phyloP scores from a whole-genome alignment of 2,797 vertebrate species.

The Leptoclinus maculatus region DNA sequence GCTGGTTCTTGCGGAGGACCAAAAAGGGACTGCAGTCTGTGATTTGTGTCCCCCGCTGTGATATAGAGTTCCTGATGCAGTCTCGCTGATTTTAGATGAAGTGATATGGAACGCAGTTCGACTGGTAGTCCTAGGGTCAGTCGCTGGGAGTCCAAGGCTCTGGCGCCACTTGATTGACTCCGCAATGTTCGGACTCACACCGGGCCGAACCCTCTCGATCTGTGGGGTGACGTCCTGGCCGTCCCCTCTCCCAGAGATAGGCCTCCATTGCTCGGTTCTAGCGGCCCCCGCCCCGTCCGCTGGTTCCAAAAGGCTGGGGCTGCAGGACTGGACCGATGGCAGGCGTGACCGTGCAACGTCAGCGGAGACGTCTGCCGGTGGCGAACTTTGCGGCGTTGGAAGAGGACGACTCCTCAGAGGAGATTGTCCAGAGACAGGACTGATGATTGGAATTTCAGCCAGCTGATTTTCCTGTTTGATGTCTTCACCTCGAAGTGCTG shows the following conservation, averaged over 20 bases:
- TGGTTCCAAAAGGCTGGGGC: conserved; percentile 63
- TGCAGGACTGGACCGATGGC: conserved; percentile 38
- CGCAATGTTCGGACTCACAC: conserved; percentile 19
- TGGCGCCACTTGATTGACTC: conserved; percentile 77
- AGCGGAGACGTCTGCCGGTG: conserved; percentile 3
- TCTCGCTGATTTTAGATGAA: conserved; percentile 62
- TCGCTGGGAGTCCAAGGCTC: conserved; percentile 73
- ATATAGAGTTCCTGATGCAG: conserved; percentile 36
- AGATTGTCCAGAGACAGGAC: conserved; percentile 33
- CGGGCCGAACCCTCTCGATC: conserved; percentile 36
- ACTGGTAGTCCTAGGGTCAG: conserved; percentile 53
- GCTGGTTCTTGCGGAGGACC: conserved; percentile 64
- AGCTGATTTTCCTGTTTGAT: conserved; percentile 76
- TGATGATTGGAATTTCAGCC: conserved; percentile 64
- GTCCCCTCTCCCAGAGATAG: conserved; percentile 5
- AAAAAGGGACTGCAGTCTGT: conserved; percentile 65
- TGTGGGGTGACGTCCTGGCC: conserved; percentile 27
- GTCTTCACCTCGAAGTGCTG: conserved; percentile 43
- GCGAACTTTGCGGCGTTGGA: conserved; percentile 13
- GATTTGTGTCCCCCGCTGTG: conserved; percentile 57
- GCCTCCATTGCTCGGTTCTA: conserved; percentile 48
- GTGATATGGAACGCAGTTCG: conserved; percentile 75
- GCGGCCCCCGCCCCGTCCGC: conserved; percentile 69
- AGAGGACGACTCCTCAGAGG: background rate
- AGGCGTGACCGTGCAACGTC: conserved; percentile 29